Evolutionary conservation across 2,888 invertebrate genomes (phyloP).

Genomic region (Drosophila macrospina): DNA sequence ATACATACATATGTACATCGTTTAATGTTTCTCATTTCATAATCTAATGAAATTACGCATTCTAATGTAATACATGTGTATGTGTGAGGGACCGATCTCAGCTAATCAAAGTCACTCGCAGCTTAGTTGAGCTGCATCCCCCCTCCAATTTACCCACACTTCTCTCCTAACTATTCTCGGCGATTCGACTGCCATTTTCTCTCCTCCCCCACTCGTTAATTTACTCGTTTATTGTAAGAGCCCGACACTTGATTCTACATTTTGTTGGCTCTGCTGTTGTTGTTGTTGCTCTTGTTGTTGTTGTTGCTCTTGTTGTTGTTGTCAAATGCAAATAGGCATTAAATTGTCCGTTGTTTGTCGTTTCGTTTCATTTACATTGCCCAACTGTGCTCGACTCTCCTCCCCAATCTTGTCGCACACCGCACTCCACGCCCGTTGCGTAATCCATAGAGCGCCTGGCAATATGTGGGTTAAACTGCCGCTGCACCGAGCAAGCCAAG

Average conservation of each 20-base stretch:
- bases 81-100: slow-evolving; percentile 29
- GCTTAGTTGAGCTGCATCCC: slow-evolving; percentile 16
- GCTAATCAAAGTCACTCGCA: slow-evolving; percentile 45
- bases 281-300: slow-evolving; percentile 8
- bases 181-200: slow-evolving; percentile 18
- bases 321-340: slow-evolving; percentile 77
- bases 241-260: slow-evolving; percentile 71
- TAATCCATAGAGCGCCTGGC: slow-evolving; percentile 40
- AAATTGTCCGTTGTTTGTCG: slow-evolving; percentile 72
- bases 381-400: slow-evolving; percentile 11
- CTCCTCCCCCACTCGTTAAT: slow-evolving; percentile 50
- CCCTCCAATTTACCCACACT: background rate
- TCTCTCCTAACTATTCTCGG: background rate
- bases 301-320: slow-evolving; percentile 37
- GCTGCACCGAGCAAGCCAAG: slow-evolving; percentile 46
- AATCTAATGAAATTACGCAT: slow-evolving; percentile 13
- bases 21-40: slow-evolving; percentile 9
- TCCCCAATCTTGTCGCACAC: slow-evolving; percentile 1
- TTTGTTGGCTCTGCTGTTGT: slow-evolving; percentile 37
- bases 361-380: slow-evolving; percentile 73
- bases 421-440: slow-evolving; percentile 43
- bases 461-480: slow-evolving; percentile 71
- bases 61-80: background rate
- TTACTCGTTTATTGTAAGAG: slow-evolving; percentile 58
- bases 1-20: background rate